Evolutionary conservation across 1,140 invertebrate genomes (phyloP).

Genomic region (Plutomurus gul): DNA sequence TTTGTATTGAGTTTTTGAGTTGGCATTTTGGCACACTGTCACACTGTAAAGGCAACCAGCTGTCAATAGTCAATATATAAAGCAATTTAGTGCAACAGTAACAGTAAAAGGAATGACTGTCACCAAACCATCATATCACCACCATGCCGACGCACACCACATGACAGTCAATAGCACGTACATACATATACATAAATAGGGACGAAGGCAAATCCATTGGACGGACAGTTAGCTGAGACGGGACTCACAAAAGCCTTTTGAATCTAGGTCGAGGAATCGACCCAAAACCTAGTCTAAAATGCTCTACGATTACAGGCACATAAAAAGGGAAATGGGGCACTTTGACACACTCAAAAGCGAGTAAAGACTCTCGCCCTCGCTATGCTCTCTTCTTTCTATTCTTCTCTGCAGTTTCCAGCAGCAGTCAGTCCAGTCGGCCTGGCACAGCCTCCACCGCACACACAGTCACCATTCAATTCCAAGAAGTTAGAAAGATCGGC

Average conservation of each 20-base stretch:
- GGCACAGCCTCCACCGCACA: too few species aligned
- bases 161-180: too few species aligned
- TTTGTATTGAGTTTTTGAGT: slow-evolving; percentile 9
- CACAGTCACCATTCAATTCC: too few species aligned
- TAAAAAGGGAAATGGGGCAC: slow-evolving; percentile 28
- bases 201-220: not conserved
- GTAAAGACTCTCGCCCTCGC: not conserved
- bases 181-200: too few species aligned
- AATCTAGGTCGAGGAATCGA: slow-evolving; percentile 26
- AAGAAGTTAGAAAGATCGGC: too few species aligned
- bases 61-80: slow-evolving; percentile 30
- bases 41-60: slow-evolving; percentile 23
- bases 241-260: slow-evolving; percentile 13
- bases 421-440: too few species aligned
- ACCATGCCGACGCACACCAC: not conserved
- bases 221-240: not conserved
- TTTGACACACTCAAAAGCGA: slow-evolving; percentile 21
- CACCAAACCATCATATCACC: slow-evolving; percentile 7
- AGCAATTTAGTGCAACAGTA: slow-evolving; percentile 27
- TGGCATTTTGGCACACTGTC: slow-evolving; percentile 22
- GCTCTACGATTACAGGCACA: slow-evolving; percentile 14
- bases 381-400: not conserved
- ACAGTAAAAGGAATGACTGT: slow-evolving; percentile 6
- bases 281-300: slow-evolving; percentile 3
- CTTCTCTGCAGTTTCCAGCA: not conserved